Evolutionary conservation across 2,888 invertebrate species (phyloP), one percentile per base, ranked within the genome.

Genomic region (Leucania comma): DNA sequence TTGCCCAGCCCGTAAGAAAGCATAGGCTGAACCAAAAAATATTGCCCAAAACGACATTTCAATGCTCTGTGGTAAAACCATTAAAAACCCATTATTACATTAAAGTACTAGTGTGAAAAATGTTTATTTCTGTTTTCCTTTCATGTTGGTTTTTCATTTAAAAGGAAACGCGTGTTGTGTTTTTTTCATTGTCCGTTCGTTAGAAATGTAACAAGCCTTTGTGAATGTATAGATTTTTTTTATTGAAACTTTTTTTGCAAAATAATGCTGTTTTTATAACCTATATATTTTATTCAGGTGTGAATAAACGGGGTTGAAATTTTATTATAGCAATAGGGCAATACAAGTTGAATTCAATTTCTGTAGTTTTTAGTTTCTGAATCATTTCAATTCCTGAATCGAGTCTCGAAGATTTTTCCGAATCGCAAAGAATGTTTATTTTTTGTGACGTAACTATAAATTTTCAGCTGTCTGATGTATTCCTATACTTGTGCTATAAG

Each of bases 31-130:
- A n/a, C n/a, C n/a, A n/a, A 51, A 14, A 51, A 24, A 22, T 1
- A 51, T 1, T 22, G 50, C 1, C 22, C 12, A 0, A 51, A 24
- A 17, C 4, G 42, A 42, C 17, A 42, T 17, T 26, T n/a, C 48
- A 3, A 12, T 56, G 32, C 56, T 56, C 56, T 56, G 14, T 56
- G 29, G 17, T 29, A 26, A 65, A 50, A 3, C 50, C 61, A 65
- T 76, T 62, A 62, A 54, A 65, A 51, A 53, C 3, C 51, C 38
- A 72, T 64, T 77, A 51, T 20, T 9, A 12, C 32, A 22, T 42
- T 53, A 35, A 35, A n/a, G 12, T 20, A n/a, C 61, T 42, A 59
- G 22, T 50, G 22, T n/a, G 32, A 50, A 58, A 32, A 58, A 53
- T 20, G 53, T 48, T 53, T 35, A 17, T 50, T 50, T 48, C 48